phyloP scores from a whole-genome alignment of 1,140 invertebrate genomes.

The Hylaeus anthracinus region DNA sequence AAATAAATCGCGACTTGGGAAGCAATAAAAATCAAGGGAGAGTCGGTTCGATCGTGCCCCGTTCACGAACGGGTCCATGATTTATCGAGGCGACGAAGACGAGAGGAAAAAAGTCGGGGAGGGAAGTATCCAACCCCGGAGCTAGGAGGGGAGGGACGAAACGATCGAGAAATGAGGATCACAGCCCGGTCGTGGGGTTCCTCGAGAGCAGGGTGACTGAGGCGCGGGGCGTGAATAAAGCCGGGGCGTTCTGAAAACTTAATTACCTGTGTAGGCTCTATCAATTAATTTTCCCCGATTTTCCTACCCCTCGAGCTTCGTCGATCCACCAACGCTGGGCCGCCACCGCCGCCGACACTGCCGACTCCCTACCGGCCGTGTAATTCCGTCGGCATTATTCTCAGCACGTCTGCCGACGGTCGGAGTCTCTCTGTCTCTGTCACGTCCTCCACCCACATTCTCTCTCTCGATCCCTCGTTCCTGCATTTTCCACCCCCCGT shows the following conservation, averaged over 20 bases:
- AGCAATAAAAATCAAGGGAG: slow-evolving; percentile 60
- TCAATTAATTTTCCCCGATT: slow-evolving; percentile 80
- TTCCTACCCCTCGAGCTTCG: slow-evolving; percentile 58
- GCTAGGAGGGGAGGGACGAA: slow-evolving; percentile 14
- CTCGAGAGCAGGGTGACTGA: slow-evolving; percentile 9
- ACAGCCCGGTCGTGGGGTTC: slow-evolving; percentile 19
- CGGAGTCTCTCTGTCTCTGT: slow-evolving; percentile 43
- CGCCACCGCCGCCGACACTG: slow-evolving; percentile 35
- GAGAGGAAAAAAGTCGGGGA: background rate
- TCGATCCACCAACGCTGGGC: slow-evolving; percentile 36
- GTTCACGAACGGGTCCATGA: slow-evolving; percentile 50
- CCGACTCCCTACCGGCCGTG: slow-evolving; percentile 62
- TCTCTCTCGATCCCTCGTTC: slow-evolving; percentile 27
- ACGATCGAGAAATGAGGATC: slow-evolving; percentile 55
- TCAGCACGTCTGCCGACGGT: slow-evolving; percentile 76
- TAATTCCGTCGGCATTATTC: slow-evolving; percentile 79
- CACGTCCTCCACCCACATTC: slow-evolving; percentile 18
- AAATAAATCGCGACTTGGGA: slow-evolving; percentile 57
- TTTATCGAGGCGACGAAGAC: slow-evolving; percentile 51
- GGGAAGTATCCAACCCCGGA: slow-evolving; percentile 28
- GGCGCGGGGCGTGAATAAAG: slow-evolving; percentile 62
- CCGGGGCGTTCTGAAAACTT: slow-evolving; percentile 79
- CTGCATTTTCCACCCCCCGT: slow-evolving; percentile 61
- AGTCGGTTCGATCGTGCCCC: slow-evolving; percentile 48
- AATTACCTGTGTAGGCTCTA: slow-evolving; percentile 80